These are phyloP conservation scores for Gallinago media DNA, from an alignment of 2,113 vertebrate species.

Conservation along the genomic window DNA sequence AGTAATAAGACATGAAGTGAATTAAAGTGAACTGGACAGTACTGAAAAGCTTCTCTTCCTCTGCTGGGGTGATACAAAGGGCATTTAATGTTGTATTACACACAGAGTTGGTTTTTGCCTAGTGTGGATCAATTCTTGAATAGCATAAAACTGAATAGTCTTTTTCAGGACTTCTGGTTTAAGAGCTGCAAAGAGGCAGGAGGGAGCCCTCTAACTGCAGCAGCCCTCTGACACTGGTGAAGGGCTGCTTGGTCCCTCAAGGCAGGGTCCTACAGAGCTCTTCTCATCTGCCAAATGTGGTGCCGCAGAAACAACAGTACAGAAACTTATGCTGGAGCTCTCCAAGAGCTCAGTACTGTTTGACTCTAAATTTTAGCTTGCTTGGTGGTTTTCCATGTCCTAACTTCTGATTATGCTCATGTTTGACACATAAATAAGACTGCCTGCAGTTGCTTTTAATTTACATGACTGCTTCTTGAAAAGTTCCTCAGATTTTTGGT, in stretches of 20 bases:
- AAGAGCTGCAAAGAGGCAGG: background rate
- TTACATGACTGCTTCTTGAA: background rate
- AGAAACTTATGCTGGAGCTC: background rate
- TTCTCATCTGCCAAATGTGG: background rate
- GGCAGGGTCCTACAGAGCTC: background rate
- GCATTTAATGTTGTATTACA: background rate
- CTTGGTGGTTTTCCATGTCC: background rate
- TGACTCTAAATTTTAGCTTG: background rate
- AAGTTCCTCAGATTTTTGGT: background rate
- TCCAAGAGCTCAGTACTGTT: background rate
- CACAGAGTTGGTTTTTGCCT: background rate
- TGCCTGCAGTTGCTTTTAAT: background rate
- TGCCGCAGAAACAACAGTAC: background rate
- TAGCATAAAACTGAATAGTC: background rate
- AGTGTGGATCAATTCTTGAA: background rate
- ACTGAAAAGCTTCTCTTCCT: background rate
- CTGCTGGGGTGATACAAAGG: background rate
- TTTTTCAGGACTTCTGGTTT: background rate
- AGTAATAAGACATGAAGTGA: background rate
- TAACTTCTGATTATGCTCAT: background rate
- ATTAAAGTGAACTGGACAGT: background rate
- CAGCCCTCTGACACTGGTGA: background rate
- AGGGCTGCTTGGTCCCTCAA: background rate
- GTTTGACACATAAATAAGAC: background rate
- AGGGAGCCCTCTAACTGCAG: background rate